Evolutionary conservation across 2,113 vertebrate genomes (phyloP), one percentile per base, ranked within the genome.

Genomic region (Tachysurus fulvidraco): DNA sequence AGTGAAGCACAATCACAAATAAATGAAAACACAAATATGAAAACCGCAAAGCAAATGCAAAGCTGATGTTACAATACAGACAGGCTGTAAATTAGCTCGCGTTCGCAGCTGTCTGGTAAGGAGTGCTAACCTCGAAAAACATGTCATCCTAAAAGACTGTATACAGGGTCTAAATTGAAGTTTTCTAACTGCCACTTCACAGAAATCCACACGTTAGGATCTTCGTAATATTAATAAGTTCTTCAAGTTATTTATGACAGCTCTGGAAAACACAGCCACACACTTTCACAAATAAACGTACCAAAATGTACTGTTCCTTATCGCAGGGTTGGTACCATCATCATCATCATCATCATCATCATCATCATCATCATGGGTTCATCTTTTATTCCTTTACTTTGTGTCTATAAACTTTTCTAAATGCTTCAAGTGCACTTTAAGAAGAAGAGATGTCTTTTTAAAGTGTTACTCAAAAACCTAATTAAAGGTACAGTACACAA

Each of bases 1-100:
- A 59, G 73, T 82, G 85, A 73, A 82, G 74, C n/a, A 54, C 74
- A 62, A 76, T 83, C 19, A 54, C 46, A 62, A 64, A 79, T 36
- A 79, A 86, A 52, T 77, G 57, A 86, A 86, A 74, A 54, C 55
- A 21, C 57, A 77, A 83, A 59, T 25, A 81, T 44, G 69, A 50
- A 83, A 83, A 77, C 52, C 28, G 54, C 17, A 52, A 77, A 83
- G 6, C 57, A 76, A 76, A 86, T 74, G 79, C 79, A 41, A 41
- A 46, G 50, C 85, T 64, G 85, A 86, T 36, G 74, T 57, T 77
- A 78, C 25, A 10, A 54, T 77, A 62, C 80, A 44, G 84, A 85
- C 84, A 85, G 84, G 17, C 74, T 78, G 62, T n/a, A 65, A 83
- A 83, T 83, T n/a, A 60, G 23, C 69, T 67, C 17, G 0, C 21